Conservation (phyloP, 1,140 invertebrate genomes). For the Leptopilina clavipes region DNA sequence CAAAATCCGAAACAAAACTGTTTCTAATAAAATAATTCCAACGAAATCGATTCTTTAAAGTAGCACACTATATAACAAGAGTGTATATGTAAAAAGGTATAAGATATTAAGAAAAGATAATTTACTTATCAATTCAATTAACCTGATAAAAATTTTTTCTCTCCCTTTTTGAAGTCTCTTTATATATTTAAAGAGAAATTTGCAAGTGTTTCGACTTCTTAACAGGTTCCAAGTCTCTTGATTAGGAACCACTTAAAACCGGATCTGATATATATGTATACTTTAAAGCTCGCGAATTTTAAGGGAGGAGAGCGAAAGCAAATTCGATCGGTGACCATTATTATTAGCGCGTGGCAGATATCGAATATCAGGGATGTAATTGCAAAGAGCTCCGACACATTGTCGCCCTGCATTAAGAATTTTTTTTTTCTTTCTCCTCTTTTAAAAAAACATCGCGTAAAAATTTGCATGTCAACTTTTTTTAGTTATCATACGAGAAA, state of each 20-base stretch:
- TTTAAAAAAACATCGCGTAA: constrained; percentile 34
- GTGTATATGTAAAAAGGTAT: neutral
- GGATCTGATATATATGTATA: neutral
- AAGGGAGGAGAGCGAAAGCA: neutral
- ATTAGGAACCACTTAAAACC: constrained; percentile 25
- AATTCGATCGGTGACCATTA: constrained; percentile 36
- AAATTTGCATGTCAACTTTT: constrained; percentile 43
- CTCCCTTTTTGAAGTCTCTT: neutral
- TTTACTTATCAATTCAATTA: constrained; percentile 15
- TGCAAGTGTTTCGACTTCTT: constrained; percentile 2
- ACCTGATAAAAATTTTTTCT: neutral
- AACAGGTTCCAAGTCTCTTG: constrained; percentile 3
- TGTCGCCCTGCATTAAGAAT: constrained; percentile 54
- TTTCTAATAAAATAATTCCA: too few species aligned
- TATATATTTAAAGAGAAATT: constrained; percentile 17
- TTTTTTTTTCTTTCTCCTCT: constrained; percentile 42
- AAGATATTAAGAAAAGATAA: neutral
- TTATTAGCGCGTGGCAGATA: constrained; percentile 36
- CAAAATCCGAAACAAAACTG: too few species aligned
- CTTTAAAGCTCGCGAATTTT: constrained; percentile 17
- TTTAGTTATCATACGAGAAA: constrained; percentile 56
- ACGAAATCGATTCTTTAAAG: neutral
- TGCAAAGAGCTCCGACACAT: constrained; percentile 38
- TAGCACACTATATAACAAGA: neutral
- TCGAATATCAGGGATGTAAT: constrained; percentile 46